Evolutionary conservation across 2,113 vertebrate species (phyloP).

Genomic region (Clupea harengus): DNA sequence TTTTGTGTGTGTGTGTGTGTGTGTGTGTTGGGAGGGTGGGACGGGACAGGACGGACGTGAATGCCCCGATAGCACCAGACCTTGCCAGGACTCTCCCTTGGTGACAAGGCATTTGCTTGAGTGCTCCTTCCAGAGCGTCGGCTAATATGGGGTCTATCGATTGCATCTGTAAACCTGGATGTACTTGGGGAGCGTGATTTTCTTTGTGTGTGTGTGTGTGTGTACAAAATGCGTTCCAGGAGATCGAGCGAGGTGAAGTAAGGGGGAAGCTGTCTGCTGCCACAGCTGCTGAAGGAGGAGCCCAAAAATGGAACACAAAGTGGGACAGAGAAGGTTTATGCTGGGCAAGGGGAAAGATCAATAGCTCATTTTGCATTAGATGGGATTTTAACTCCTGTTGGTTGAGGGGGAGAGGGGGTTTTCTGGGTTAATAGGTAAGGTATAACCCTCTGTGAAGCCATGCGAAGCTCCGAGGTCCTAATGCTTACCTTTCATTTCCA

Average conservation of each 20-base stretch:
- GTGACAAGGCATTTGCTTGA: constrained; percentile 43
- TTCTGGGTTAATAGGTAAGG: not conserved
- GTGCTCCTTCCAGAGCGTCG: constrained; percentile 29
- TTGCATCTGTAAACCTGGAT: constrained; percentile 41
- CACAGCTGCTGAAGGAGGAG: not conserved
- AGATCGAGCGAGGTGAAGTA: not conserved
- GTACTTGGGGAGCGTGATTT: constrained; percentile 22
- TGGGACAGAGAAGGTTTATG: not conserved
- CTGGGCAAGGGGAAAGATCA: not conserved
- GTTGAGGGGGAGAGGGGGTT: not conserved
- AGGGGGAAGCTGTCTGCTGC: not conserved
- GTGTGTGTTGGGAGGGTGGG: not conserved
- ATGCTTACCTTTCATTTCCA: not conserved
- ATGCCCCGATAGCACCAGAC: constrained; percentile 27
- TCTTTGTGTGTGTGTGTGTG: not conserved
- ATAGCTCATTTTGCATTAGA: constrained; percentile 8
- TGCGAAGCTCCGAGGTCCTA: not conserved
- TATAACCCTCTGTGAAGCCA: not conserved
- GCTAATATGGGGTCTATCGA: constrained; percentile 46
- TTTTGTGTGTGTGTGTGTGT: too few relatives aligned
- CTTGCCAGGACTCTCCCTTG: constrained; percentile 35
- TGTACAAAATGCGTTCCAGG: not conserved
- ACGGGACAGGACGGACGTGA: not conserved
- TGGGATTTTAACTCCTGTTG: not conserved
- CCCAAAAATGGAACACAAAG: not conserved